These are phyloP conservation scores for Malurus splendens DNA, from an alignment of 2,797 vertebrate species.

Conservation along the genomic window DNA sequence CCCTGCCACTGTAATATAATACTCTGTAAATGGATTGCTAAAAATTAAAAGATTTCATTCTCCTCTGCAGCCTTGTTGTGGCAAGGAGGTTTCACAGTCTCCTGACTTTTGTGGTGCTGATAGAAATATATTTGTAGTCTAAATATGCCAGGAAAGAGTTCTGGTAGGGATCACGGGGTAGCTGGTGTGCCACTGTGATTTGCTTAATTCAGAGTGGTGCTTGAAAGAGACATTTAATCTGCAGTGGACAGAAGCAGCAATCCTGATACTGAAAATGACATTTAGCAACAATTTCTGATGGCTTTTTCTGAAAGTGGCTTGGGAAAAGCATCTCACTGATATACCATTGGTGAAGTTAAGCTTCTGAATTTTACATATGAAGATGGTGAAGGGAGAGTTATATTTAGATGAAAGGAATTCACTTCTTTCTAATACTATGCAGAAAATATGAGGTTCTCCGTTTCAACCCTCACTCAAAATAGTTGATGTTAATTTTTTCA, in stretches of 20 bases:
- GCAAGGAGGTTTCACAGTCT: slow-evolving; percentile 14
- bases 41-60: slow-evolving; percentile 37
- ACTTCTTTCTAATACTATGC: not conserved
- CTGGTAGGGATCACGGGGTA: slow-evolving; percentile 26
- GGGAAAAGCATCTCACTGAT: slow-evolving; percentile 23
- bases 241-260: slow-evolving; percentile 35
- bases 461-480: not conserved
- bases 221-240: slow-evolving; percentile 51
- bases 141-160: slow-evolving; percentile 22
- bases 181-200: slow-evolving; percentile 16
- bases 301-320: slow-evolving; percentile 27
- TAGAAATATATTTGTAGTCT: slow-evolving; percentile 39
- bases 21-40: not conserved
- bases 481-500: not conserved
- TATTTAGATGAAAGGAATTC: slow-evolving; percentile 50
- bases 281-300: slow-evolving; percentile 44
- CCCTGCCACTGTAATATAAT: not conserved
- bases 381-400: slow-evolving; percentile 7
- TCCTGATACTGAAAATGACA: slow-evolving; percentile 40
- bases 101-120: slow-evolving; percentile 6
- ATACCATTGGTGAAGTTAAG: slow-evolving; percentile 1
- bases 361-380: slow-evolving; percentile 31
- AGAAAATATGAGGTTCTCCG: not conserved
- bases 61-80: not conserved
- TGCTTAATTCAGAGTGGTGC: slow-evolving; percentile 36